Evolutionary conservation across 1,140 invertebrate species (phyloP).

Genomic region (Acyrthosiphon pisum): DNA sequence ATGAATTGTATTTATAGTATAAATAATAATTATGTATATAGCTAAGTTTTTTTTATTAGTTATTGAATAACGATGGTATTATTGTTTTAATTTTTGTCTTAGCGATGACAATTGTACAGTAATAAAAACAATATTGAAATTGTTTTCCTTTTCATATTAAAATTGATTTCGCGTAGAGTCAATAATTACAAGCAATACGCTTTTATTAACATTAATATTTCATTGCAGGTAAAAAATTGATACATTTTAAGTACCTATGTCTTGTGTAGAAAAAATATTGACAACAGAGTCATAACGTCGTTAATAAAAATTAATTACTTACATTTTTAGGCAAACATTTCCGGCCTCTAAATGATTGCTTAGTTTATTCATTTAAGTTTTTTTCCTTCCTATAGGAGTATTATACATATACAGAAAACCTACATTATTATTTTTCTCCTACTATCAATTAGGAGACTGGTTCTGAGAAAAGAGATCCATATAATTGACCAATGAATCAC

Average conservation of each 20-base stretch:
- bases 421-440: slow-evolving; percentile 14
- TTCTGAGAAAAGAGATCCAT: not conserved
- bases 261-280: not conserved
- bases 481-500: slow-evolving; percentile 25
- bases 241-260: not conserved
- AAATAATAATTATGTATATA: not conserved
- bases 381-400: not conserved
- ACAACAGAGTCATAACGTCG: not conserved
- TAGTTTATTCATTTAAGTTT: not conserved
- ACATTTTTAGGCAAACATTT: slow-evolving; percentile 1
- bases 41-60: not conserved
- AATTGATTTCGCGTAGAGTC: not conserved
- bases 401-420: not conserved
- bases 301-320: not conserved
- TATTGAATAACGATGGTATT: not conserved
- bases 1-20: not conserved
- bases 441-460: slow-evolving; percentile 15
- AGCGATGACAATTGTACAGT: not conserved
- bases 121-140: not conserved
- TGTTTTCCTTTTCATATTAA: not conserved
- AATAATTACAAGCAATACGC: not conserved
- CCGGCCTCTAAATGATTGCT: slow-evolving; percentile 27
- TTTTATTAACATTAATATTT: not conserved
- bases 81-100: not conserved
- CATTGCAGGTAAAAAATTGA: not conserved